phyloP scores from a whole-genome alignment of 2,113 vertebrate genomes.

The Syngnathoides biaculeatus region DNA sequence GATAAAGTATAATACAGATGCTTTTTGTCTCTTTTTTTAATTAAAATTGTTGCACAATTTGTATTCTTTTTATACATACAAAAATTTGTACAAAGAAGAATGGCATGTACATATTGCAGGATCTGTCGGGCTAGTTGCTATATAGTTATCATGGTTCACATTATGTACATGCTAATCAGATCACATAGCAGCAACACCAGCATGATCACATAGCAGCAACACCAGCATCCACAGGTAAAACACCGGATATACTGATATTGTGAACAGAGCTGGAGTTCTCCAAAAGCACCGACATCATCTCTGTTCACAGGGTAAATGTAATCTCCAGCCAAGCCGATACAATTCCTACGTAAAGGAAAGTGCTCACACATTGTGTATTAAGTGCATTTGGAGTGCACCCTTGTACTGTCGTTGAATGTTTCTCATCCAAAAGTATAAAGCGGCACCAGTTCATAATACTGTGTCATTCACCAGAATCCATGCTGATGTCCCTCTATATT shows the following conservation, averaged over 20 bases:
- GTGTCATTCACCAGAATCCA: constrained; percentile 9
- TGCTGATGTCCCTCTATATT: background rate
- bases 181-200: constrained; percentile 75
- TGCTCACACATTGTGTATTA: constrained; percentile 55
- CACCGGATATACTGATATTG: constrained; percentile 39
- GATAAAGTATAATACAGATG: constrained; percentile 77
- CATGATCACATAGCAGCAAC: constrained; percentile 72
- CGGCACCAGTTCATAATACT: constrained; percentile 37
- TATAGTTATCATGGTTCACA: constrained; percentile 87
- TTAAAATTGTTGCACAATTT: constrained; percentile 70
- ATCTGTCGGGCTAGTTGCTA: constrained; percentile 84
- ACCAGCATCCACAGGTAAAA: constrained; percentile 74
- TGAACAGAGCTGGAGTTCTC: constrained; percentile 51
- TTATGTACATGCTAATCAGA: constrained; percentile 83
- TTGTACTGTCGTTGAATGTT: constrained; percentile 25
- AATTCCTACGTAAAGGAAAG: constrained; percentile 55
- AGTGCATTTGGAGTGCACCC: constrained; percentile 34
- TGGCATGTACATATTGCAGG: constrained; percentile 76
- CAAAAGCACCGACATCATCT: constrained; percentile 53
- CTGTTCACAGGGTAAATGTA: constrained; percentile 18
- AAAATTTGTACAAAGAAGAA: constrained; percentile 87
- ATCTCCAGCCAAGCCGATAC: constrained; percentile 41
- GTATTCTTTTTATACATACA: constrained; percentile 76
- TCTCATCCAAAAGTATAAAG: constrained; percentile 40
- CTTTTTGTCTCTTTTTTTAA: constrained; percentile 69